Base-by-base conservation (phyloP, 2,888 invertebrate species). In the Sesia apiformis region DNA sequence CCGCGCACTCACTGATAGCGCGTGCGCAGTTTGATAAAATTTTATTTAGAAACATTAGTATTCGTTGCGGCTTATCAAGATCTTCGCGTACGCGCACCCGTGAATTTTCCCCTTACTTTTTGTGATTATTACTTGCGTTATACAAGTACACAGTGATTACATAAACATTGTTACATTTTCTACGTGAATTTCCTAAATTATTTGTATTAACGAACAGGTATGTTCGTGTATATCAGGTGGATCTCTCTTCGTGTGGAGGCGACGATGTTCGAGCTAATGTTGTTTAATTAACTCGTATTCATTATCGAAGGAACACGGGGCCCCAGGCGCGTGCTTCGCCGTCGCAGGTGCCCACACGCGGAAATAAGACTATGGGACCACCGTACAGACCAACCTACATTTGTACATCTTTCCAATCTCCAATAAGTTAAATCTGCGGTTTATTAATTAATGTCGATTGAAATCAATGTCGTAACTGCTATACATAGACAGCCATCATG, bases 211-310 rank as follows among this genome's bases (percentile, higher is more conserved):
- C 46, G 46, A 46, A 46, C 50, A 39, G 38, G 50, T 50, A 50
- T 52, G 40, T 52, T 52, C 23, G 38, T 40, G 40, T 39, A 52
- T 50, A 50, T 52, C 52, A 7, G 53, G 51, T 43, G 61, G 70
- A 87, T 87, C 86, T 71, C 63, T 68, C 84, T 72, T 82, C 85
- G 86, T 86, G 86, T 84, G 86, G 74, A 82, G 80, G 81, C 84
- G 79, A 74, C 82, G 73, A 77, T 84, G 87, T 85, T 78, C 71
- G 64, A 69, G 74, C 84, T 86, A 88, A 87, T 85, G 85, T 81
- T 72, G 76, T 86, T 52, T 88, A 88, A 88, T 87, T 88, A 88
- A 88, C 85, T 86, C 81, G 87, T 87, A 84, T 86, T 85, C 86
- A 87, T 85, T 87, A 87, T 77, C 77, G 75, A 64, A 57, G 56